phyloP scores from a whole-genome alignment of 2,113 vertebrate species.

The Ptychochromis oligacanthus region DNA sequence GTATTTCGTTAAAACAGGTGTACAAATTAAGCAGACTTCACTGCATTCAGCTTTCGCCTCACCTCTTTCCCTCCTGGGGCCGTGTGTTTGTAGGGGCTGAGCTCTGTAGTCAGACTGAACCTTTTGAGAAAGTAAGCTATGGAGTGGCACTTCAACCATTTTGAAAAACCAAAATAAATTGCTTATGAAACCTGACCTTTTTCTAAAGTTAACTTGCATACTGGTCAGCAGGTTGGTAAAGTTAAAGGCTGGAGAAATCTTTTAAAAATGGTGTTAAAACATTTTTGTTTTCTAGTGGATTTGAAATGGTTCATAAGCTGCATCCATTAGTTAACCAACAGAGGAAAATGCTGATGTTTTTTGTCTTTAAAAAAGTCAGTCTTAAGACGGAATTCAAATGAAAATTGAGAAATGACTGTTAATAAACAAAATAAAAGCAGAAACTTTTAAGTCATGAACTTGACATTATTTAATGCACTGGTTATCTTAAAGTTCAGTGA shows the following conservation, averaged over 20 bases:
- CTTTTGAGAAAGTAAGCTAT: neutral
- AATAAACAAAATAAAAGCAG: neutral
- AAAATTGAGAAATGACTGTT: neutral
- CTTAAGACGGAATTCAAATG: neutral
- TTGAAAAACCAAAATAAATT: neutral
- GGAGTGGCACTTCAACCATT: no score
- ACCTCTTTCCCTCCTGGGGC: constrained; percentile 27
- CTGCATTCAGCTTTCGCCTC: constrained; percentile 13
- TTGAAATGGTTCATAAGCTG: neutral
- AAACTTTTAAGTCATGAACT: neutral
- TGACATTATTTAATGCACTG: neutral
- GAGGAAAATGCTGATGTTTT: neutral
- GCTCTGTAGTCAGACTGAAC: neutral
- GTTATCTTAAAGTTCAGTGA: neutral
- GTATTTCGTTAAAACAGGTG: constrained; percentile 31
- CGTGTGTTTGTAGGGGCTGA: neutral
- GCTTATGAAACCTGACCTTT: neutral
- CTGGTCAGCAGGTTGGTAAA: neutral
- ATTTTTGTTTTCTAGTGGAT: neutral
- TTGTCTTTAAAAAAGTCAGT: neutral
- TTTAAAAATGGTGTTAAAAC: neutral
- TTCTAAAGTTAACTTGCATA: neutral
- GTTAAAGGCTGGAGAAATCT: neutral
- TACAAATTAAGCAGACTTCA: constrained; percentile 19
- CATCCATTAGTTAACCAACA: neutral